A percentile compares a stretch with the other conserved stretches of the same genome.
phyloP scores from a whole-genome alignment of 2,113 vertebrate genomes.

The Hipposideros armiger region DNA sequence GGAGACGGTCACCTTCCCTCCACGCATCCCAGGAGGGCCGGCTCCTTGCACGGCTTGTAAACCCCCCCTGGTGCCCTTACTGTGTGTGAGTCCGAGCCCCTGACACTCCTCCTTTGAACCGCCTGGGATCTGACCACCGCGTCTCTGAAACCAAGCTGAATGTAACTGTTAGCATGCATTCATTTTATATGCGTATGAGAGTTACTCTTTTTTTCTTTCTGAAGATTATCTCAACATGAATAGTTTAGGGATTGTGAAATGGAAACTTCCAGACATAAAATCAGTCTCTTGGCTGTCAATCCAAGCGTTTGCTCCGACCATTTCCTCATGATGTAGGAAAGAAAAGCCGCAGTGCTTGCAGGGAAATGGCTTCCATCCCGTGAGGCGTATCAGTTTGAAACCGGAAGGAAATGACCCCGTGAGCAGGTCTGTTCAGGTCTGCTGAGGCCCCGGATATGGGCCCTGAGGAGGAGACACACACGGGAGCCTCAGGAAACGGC shows the following conservation, averaged over 20 bases:
- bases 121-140: background rate
- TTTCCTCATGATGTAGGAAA: background rate
- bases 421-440: background rate
- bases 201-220: background rate
- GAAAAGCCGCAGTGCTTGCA: rapidly evolving
- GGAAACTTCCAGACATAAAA: background rate
- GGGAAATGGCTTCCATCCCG: background rate
- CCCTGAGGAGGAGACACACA: slow-evolving; percentile 1
- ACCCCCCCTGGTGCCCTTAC: too few relatives aligned
- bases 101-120: background rate
- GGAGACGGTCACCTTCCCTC: rapidly evolving
- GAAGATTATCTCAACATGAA: background rate
- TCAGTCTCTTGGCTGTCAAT: background rate
- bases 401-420: background rate
- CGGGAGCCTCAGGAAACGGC: background rate
- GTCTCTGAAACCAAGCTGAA: rapidly evolving
- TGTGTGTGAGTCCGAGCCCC: too few relatives aligned
- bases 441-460: background rate
- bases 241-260: background rate
- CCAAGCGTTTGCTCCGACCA: too few relatives aligned
- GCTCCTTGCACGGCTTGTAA: rapidly evolving
- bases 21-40: background rate
- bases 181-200: rapidly evolving
- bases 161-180: rapidly evolving
- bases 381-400: background rate